Evolutionary conservation across 2,888 invertebrate species (phyloP), one percentile per base, ranked within the genome.

Genomic region (Gryllus longicercus): DNA sequence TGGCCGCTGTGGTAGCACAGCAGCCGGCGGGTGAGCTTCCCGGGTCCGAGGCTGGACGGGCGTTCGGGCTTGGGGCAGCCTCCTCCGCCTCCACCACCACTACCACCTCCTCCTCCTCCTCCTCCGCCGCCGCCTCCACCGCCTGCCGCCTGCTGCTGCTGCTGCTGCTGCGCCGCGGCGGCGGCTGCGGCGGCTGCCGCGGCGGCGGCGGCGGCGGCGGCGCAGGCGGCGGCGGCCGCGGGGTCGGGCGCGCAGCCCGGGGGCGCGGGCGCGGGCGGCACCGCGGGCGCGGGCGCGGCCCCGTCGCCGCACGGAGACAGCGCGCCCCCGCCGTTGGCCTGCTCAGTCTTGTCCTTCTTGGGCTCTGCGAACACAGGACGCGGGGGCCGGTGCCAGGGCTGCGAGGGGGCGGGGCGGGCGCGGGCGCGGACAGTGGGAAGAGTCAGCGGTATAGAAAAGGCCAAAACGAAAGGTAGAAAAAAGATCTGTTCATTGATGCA

Each of bases 271-370:
- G 85, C 78, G 84, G 83, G 51, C 85, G 80, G 49, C 38, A 76
- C 50, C 18, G 79, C 76, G 21, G 80, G 75, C 21, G 85, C 78
- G 84, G 83, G 51, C 85, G 84, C 51, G 86, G 85, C 50, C 78
- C 81, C 82, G 85, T 86, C 82, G 86, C 81, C 51, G 76, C 80
- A 50, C 81, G 74, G 77, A n/a, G 74, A 76, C 23, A 76, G 76
- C 63, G 63, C 86, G 91, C 91, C 85, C 91, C 87, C 85, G 91
- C 91, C 91, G 88, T 91, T 91, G 84, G 88, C 88, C 85, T 89
- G 23, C 86, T 95, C 95, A 92, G 93, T 93, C 92, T 95, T 95
- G 90, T 95, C 95, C 92, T 95, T 95, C 91, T 95, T 94, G 92
- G 95, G 94, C 92, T 95, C 95, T 95, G 92, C 63, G 92, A 92